Percentiles rank a stretch among this genome's conserved stretches.
Conservation (phyloP, 2,888 invertebrate species). For the Tetropium fuscum region DNA sequence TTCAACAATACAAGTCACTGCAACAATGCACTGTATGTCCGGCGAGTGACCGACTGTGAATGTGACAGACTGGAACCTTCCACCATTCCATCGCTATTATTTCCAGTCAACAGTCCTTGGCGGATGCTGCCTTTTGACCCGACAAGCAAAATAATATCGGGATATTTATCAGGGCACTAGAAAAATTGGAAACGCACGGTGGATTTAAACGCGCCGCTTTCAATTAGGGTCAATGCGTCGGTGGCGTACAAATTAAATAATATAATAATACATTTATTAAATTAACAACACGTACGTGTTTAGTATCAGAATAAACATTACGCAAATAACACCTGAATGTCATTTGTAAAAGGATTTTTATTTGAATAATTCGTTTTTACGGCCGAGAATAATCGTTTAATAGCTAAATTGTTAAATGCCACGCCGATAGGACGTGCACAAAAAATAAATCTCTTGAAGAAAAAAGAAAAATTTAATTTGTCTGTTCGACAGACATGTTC, state of each 20-base stretch:
- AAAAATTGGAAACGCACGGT: background rate
- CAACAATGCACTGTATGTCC: too few relatives aligned
- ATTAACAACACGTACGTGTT: conserved; percentile 5
- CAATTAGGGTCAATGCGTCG: background rate
- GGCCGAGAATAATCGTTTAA: conserved; percentile 10
- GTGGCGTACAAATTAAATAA: background rate
- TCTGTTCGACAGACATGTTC: too few relatives aligned
- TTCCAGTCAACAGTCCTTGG: conserved; percentile 45
- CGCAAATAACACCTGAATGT: conserved; percentile 23
- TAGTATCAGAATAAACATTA: conserved; percentile 7
- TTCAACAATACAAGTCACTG: too few relatives aligned
- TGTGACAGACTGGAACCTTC: conserved; percentile 43
- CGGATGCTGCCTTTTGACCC: conserved; percentile 46
- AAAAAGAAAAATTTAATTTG: too few relatives aligned
- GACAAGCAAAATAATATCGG: conserved; percentile 1
- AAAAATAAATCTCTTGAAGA: too few relatives aligned
- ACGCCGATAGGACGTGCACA: too few relatives aligned
- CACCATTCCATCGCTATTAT: too few relatives aligned
- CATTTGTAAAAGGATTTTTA: conserved; percentile 9
- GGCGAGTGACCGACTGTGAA: conserved; percentile 27
- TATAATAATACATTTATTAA: conserved; percentile 8
- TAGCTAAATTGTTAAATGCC: conserved; percentile 16
- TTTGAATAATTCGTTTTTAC: conserved; percentile 22
- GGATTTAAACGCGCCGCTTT: background rate
- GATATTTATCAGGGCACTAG: background rate